Conservation (phyloP, 2,113 vertebrate genomes). For the Nestor notabilis region DNA sequence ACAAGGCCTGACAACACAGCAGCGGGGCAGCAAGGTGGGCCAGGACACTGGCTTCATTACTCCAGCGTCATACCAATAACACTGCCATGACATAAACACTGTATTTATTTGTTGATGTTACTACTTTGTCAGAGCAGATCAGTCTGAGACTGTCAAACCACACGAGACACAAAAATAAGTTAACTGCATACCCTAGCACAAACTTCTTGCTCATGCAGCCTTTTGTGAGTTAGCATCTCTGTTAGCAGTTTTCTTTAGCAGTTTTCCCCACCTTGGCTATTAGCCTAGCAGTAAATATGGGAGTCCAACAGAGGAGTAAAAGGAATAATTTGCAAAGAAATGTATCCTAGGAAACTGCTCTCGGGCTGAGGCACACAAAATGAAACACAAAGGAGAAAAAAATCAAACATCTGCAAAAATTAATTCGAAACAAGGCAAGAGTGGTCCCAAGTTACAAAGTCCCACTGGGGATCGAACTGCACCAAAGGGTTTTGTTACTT, state of each 20-base stretch:
- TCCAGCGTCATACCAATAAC: neutral
- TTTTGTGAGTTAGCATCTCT: neutral
- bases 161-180: neutral
- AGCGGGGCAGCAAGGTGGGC: fast-evolving
- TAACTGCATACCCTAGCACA: neutral
- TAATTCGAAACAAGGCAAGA: constrained; percentile 2
- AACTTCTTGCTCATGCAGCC: neutral
- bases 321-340: constrained; percentile 25
- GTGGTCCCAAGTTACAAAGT: neutral
- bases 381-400: constrained; percentile 14
- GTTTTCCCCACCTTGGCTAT: neutral
- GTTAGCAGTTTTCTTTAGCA: neutral
- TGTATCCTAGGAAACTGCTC: constrained; percentile 6
- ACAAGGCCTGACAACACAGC: too few species aligned
- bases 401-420: constrained; percentile 30
- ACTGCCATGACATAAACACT: neutral
- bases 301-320: constrained; percentile 39
- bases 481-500: neutral
- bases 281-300: neutral
- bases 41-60: neutral
- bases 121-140: neutral
- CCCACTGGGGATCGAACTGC: neutral
- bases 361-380: constrained; percentile 22
- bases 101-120: neutral
- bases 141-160: neutral